These are phyloP conservation scores for Paracanthobrama guichenoti DNA, from an alignment of 2,113 vertebrate genomes.

Conservation along the genomic window DNA sequence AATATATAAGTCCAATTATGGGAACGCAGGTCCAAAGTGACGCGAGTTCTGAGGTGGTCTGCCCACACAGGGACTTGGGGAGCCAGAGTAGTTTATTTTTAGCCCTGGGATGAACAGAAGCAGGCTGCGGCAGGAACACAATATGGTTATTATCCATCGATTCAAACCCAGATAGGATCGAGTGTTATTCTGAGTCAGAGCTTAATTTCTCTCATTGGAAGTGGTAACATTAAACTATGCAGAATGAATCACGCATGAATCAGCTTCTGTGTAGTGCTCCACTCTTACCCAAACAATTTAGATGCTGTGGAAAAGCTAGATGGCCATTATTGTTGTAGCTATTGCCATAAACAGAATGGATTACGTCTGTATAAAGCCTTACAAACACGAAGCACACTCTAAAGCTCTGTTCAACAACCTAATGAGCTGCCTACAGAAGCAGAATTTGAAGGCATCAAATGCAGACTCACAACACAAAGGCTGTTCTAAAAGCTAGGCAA, in stretches of 20 bases:
- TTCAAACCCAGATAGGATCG: conserved; percentile 17
- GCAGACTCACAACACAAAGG: conserved; percentile 1
- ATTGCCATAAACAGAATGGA: conserved; percentile 23
- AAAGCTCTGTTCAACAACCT: neutral
- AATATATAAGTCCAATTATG: conserved; percentile 32
- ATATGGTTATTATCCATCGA: conserved; percentile 27
- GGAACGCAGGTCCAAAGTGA: conserved; percentile 1
- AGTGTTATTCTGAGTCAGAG: neutral
- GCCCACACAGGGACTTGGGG: neutral
- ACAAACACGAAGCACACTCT: neutral
- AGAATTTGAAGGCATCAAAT: conserved; percentile 5
- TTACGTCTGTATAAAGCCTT: neutral
- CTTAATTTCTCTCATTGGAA: conserved; percentile 14
- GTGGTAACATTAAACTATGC: conserved; percentile 22
- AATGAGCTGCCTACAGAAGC: conserved; percentile 1
- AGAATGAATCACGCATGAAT: conserved; percentile 34
- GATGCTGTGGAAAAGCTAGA: conserved; percentile 5
- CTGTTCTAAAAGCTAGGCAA: neutral
- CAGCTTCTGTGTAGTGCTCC: neutral
- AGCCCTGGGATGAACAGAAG: conserved; percentile 26
- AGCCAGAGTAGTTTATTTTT: conserved; percentile 32
- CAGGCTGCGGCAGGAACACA: conserved; percentile 26
- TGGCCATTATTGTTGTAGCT: neutral
- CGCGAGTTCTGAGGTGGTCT: conserved; percentile 2
- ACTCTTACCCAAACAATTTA: conserved; percentile 3